These are phyloP conservation scores for Euschistus heros DNA, from an alignment of 1,140 invertebrate species.

Conservation along the genomic window DNA sequence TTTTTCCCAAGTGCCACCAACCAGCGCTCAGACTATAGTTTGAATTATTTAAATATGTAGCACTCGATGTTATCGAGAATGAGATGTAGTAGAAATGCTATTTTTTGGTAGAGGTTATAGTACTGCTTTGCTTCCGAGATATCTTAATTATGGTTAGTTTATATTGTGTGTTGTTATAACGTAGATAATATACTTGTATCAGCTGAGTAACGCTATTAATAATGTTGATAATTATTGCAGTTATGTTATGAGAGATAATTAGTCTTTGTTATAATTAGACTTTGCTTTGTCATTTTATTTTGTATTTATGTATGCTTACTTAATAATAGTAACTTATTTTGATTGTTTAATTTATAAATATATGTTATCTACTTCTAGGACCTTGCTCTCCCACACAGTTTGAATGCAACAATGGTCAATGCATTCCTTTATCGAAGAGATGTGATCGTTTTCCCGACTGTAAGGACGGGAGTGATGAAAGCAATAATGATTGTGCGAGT, in stretches of 20 bases:
- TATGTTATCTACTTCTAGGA: background rate
- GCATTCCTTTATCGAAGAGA: slow-evolving; percentile 33
- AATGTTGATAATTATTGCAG: background rate
- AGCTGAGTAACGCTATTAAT: too few species aligned
- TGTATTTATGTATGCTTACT: background rate
- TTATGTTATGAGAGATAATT: background rate
- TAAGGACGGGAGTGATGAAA: slow-evolving; percentile 33
- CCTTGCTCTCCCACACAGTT: slow-evolving; percentile 27
- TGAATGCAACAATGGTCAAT: slow-evolving; percentile 32
- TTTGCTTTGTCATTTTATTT: background rate
- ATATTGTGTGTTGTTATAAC: too few species aligned
- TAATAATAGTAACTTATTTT: background rate
- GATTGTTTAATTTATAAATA: background rate
- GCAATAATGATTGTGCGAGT: slow-evolving; percentile 26
- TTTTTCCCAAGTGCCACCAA: too few species aligned
- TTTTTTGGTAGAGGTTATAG: background rate
- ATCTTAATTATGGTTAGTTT: too few species aligned
- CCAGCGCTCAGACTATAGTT: too few species aligned
- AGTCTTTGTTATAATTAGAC: background rate
- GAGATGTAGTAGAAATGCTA: background rate
- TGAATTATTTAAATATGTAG: background rate
- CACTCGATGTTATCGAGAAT: background rate
- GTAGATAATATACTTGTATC: too few species aligned
- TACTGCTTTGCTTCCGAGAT: too few species aligned
- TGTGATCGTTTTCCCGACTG: slow-evolving; percentile 35